Evolutionary conservation across 2,113 vertebrate species (phyloP).

Genomic region (Coptodon bakossiorum): DNA sequence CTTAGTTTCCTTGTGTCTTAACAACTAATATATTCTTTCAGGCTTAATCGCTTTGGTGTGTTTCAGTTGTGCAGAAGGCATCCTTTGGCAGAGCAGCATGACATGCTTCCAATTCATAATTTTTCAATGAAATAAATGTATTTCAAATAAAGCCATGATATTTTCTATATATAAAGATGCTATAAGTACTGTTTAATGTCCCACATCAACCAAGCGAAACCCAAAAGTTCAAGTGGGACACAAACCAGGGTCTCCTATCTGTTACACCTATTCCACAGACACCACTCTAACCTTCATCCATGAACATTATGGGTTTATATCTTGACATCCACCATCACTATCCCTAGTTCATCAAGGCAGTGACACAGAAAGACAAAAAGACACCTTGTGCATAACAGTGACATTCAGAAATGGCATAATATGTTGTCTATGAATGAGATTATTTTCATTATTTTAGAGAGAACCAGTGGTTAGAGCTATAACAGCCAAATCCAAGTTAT

Average conservation of each 20-base stretch:
- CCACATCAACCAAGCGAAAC: not conserved
- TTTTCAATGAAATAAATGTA: not conserved
- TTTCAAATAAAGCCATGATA: not conserved
- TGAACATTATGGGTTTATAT: not conserved
- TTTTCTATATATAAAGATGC: rapidly evolving
- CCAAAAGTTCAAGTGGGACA: not conserved
- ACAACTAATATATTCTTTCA: not conserved
- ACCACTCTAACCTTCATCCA: not conserved
- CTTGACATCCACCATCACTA: not conserved
- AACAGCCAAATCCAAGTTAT: not conserved
- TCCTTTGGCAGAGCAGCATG: not conserved
- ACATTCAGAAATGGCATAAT: not conserved
- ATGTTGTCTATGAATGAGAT: not conserved
- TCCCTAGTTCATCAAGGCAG: not conserved
- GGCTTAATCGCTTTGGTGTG: not conserved
- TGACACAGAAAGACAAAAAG: not conserved
- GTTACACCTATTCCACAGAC: not conserved
- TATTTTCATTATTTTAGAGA: not conserved
- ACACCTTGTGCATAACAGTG: not conserved
- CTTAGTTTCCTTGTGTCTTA: not conserved
- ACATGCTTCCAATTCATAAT: not conserved
- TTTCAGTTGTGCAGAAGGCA: not conserved
- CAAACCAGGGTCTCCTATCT: not conserved
- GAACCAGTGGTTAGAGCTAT: not conserved
- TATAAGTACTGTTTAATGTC: not conserved